phyloP scores from a whole-genome alignment of 2,113 vertebrate genomes.

The Pyrgilauda ruficollis region DNA sequence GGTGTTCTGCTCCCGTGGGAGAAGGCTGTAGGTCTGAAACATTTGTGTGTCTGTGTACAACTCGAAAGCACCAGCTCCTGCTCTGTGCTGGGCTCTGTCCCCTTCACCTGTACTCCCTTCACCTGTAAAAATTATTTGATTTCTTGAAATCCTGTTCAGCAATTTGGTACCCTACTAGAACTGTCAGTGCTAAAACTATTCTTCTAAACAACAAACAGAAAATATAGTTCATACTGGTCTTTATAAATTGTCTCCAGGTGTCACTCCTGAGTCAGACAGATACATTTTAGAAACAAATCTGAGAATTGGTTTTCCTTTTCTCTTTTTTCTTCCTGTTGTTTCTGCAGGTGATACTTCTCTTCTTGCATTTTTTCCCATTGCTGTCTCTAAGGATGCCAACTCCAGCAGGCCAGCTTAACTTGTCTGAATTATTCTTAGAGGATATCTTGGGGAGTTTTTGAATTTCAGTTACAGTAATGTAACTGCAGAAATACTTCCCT shows the following conservation, averaged over 20 bases:
- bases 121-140: neutral
- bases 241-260: conserved; percentile 20
- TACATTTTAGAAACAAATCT: neutral
- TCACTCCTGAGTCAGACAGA: conserved; percentile 47
- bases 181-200: neutral
- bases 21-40: neutral
- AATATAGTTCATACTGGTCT: neutral
- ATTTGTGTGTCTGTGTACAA: neutral
- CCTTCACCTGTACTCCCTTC: neutral
- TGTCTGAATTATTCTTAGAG: neutral
- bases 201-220: neutral
- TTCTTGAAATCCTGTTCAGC: neutral
- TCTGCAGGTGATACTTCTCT: neutral
- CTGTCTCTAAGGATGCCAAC: neutral
- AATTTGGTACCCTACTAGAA: neutral
- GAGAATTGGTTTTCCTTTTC: neutral
- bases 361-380: neutral
- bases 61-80: neutral
- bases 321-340: neutral
- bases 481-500: neutral
- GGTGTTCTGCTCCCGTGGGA: neutral
- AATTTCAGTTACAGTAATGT: neutral
- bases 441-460: neutral
- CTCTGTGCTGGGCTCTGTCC: neutral
- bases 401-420: neutral